Base-by-base conservation (phyloP, 2,113 vertebrate species). In the Sinocyclocheilus anophthalmus region DNA sequence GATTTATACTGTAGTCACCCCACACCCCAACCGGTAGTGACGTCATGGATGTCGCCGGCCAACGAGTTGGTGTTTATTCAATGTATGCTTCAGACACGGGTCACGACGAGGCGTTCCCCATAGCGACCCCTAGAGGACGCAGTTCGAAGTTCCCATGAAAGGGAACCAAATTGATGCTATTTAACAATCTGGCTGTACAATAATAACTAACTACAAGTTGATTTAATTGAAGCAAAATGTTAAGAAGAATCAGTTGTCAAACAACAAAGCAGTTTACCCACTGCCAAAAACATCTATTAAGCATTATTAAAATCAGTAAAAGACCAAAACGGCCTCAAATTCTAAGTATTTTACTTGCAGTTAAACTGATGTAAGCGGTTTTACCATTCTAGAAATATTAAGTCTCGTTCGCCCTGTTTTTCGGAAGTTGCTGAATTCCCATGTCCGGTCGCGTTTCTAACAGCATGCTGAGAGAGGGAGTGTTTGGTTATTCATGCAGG, bases 401-500 rank as follows among this genome's bases (percentile, higher is more conserved):
- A 12, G 24, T 30, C 39, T 69, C 7, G 20, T 69, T 82, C 63
- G 18, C 26, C 26, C 24, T 22, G 42, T 33, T 82, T 37, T 85
- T 73, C 61, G 20, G 73, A 63, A 33, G n/a, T 33, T 6, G 30
- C 30, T 16, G 84, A 30, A 78, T 69, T 85, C 75, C 76, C 30
- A 39, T 26, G 48, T 30, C 59, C 11, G 53, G 42, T 78, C 12
- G 63, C 24, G 37, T 59, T 80, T 80, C 48, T 77, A 57, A 33
- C 59, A 22, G 42, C 63, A 59, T 26, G 84, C 50, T 72, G 50
- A 80, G 48, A 80, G 65, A 86, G 67, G 45, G 67, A 83, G 81
- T 22, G 77, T 80, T 69, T 67, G 76, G 48, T 59, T 85, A 79
- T 79, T 53, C 59, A 85, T 18, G 39, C 65, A 80, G 85, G 18